phyloP scores from a whole-genome alignment of 2,797 vertebrate species.

The Enteromius radiatus region DNA sequence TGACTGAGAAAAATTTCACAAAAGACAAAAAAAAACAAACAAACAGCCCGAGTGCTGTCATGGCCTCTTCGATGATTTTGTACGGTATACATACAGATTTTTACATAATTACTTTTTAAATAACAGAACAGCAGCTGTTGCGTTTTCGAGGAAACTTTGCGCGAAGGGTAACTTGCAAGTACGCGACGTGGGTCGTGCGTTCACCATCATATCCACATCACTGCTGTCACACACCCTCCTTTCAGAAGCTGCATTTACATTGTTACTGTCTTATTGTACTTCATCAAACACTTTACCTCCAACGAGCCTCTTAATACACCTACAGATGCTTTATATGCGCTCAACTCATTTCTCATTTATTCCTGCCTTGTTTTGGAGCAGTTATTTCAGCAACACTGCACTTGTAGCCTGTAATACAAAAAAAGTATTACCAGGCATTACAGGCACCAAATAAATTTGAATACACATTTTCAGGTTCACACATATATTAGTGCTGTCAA shows the following conservation, averaged over 20 bases:
- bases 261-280: not conserved
- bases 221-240: conserved; percentile 37
- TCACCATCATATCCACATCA: not conserved
- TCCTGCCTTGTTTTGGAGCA: not conserved
- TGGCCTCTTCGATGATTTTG: conserved; percentile 70
- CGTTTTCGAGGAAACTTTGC: conserved; percentile 29
- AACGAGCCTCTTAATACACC: conserved; percentile 8
- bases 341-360: not conserved
- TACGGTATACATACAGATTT: conserved; percentile 80
- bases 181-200: conserved; percentile 5
- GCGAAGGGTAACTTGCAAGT: conserved; percentile 81
- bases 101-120: conserved; percentile 86
- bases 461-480: not conserved
- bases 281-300: conserved; percentile 12
- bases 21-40: conserved; percentile 44
- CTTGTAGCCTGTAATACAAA: not conserved
- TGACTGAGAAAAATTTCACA: conserved; percentile 72
- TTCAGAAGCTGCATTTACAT: not conserved
- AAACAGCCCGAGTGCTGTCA: conserved; percentile 63
- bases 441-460: not conserved
- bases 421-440: not conserved
- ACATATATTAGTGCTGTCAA: no score
- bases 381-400: not conserved
- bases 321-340: not conserved
- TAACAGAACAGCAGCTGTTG: conserved; percentile 74